Evolutionary conservation across 2,888 invertebrate species (phyloP).

Genomic region (Xestia c-nigrum): DNA sequence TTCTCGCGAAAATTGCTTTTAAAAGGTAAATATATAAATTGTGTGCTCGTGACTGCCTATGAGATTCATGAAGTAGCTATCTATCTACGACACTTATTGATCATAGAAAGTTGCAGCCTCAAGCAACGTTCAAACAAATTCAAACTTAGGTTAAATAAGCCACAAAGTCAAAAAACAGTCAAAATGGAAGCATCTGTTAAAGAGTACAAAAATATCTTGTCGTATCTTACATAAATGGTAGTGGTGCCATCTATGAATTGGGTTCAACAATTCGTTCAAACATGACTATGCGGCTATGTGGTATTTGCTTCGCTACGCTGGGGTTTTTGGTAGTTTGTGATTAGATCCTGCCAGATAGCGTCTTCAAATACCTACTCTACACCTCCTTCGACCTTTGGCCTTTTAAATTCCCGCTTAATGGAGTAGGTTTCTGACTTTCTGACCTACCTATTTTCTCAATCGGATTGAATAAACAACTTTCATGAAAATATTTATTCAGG

Average conservation of each 20-base stretch:
- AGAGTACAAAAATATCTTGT: no score
- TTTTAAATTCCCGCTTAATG: background rate
- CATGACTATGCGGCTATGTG: background rate
- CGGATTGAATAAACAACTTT: background rate
- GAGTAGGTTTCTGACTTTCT: background rate
- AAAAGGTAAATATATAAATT: no score
- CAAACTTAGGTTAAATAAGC: background rate
- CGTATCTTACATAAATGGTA: background rate
- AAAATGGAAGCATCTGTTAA: no score
- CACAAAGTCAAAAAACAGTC: background rate
- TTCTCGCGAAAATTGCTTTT: no score
- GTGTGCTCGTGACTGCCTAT: no score
- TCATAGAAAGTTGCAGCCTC: background rate
- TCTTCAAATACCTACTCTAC: background rate
- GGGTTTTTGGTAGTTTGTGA: conserved; percentile 1
- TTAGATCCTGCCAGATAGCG: conserved; percentile 33
- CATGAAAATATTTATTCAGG: background rate
- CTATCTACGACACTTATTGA: background rate
- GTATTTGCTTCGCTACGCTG: background rate
- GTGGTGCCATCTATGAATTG: conserved; percentile 48
- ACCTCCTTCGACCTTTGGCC: background rate
- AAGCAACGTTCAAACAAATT: background rate
- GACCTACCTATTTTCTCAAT: conserved; percentile 6
- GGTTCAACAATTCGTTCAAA: conserved; percentile 6
- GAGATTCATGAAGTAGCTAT: background rate